Evolutionary conservation across 2,888 invertebrate species (phyloP).

Genomic region (Drosophila koepferae): DNA sequence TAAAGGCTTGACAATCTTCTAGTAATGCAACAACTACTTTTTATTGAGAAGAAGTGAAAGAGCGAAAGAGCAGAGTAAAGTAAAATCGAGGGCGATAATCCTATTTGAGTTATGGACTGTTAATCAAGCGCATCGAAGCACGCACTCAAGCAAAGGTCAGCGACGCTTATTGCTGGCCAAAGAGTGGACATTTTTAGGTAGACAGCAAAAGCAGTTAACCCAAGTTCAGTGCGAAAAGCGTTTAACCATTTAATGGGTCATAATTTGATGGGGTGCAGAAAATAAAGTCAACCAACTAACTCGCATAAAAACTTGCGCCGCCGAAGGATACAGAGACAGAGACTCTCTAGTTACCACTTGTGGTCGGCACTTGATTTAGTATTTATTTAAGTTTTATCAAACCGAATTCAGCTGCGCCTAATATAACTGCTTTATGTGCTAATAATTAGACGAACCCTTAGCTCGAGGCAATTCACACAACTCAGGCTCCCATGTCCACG

Average conservation of each 20-base stretch:
- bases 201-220: neutral
- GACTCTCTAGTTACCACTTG: slow-evolving; percentile 14
- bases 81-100: neutral
- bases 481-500: neutral
- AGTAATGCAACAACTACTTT: neutral
- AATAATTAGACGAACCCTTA: slow-evolving; percentile 34
- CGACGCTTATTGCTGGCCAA: neutral
- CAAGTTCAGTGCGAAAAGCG: neutral
- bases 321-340: neutral
- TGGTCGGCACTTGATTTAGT: slow-evolving; percentile 15
- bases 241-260: neutral
- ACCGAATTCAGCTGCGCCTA: slow-evolving; percentile 29
- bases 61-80: neutral
- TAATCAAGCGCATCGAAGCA: slow-evolving; percentile 3
- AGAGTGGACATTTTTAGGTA: neutral
- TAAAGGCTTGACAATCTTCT: neutral
- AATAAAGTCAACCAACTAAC: slow-evolving; percentile 6
- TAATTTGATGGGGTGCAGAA: neutral
- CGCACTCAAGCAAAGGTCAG: slow-evolving; percentile 1
- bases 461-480: neutral
- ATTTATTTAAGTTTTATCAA: slow-evolving; percentile 35
- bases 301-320: slow-evolving; percentile 34
- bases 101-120: slow-evolving; percentile 1
- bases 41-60: neutral
- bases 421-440: slow-evolving; percentile 14